These are phyloP conservation scores for Melanerpes formicivorus DNA, from an alignment of 2,113 vertebrate species.

Conservation along the genomic window DNA sequence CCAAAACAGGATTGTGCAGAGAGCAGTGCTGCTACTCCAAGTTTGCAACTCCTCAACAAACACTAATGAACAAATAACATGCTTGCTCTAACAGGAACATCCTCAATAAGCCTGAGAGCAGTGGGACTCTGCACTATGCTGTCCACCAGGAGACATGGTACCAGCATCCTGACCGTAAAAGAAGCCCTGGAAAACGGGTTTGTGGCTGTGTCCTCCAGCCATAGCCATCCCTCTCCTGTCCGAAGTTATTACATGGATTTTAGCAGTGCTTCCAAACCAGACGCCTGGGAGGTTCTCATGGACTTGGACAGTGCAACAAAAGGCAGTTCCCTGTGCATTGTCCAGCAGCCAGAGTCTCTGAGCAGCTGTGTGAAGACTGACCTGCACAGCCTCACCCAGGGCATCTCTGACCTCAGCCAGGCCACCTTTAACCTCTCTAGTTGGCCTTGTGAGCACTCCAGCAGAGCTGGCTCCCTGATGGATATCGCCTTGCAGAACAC, in stretches of 20 bases:
- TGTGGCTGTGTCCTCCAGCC: not conserved
- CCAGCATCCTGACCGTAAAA: slow-evolving; percentile 12
- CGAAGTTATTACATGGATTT: not conserved
- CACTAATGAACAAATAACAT: not conserved
- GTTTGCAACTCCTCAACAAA: not conserved
- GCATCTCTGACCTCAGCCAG: not conserved
- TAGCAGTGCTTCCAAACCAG: not conserved
- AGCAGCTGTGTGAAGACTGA: not conserved
- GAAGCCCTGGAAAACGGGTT: slow-evolving; percentile 62
- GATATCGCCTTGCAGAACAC: not conserved
- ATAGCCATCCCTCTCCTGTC: not conserved
- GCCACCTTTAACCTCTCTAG: slow-evolving; percentile 1
- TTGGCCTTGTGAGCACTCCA: not conserved
- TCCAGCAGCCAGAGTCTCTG: not conserved
- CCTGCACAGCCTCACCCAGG: not conserved
- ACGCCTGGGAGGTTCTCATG: not conserved
- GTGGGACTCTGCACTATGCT: slow-evolving; percentile 23
- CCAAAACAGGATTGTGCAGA: not conserved
- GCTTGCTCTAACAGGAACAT: not conserved
- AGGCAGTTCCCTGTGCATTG: not conserved
- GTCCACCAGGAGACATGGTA: not conserved
- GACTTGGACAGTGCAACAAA: not conserved
- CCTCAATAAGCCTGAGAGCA: not conserved
- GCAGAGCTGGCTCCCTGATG: not conserved
- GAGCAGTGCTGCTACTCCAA: not conserved